A percentile compares a stretch with the other conserved stretches of the same genome.
These are phyloP conservation scores for Aphaenogaster floridana DNA, from an alignment of 1,140 invertebrate species.

Conservation along the genomic window DNA sequence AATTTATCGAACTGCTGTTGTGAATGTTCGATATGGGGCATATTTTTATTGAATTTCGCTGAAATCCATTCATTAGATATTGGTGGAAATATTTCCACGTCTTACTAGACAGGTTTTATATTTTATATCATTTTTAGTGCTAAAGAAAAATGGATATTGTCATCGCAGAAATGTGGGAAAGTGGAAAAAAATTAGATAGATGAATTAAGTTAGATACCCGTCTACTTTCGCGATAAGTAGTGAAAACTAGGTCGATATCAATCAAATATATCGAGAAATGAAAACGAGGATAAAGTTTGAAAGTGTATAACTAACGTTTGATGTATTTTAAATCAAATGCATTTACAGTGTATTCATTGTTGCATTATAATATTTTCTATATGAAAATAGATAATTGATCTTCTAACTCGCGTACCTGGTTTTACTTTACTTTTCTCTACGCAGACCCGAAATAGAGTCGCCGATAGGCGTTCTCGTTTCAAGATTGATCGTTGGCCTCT, in stretches of 20 bases:
- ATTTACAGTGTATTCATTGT: background rate
- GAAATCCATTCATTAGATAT: background rate
- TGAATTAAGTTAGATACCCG: background rate
- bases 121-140: background rate
- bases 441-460: conserved; percentile 10
- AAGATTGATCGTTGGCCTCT: conserved; percentile 44
- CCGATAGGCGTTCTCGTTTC: conserved; percentile 19
- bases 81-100: background rate
- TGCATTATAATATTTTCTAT: background rate
- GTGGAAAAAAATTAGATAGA: background rate
- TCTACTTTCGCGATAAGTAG: background rate
- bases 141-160: background rate
- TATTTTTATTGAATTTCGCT: background rate
- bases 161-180: background rate
- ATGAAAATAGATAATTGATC: background rate
- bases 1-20: background rate
- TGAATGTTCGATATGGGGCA: background rate
- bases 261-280: conserved; percentile 5
- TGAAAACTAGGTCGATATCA: background rate
- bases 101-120: background rate
- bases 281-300: background rate
- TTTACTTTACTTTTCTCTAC: conserved; percentile 20
- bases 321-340: background rate
- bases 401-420: background rate
- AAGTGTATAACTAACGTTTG: background rate